Evolutionary conservation across 2,113 vertebrate genomes (phyloP).

Genomic region (Petrocephalus zakoni): DNA sequence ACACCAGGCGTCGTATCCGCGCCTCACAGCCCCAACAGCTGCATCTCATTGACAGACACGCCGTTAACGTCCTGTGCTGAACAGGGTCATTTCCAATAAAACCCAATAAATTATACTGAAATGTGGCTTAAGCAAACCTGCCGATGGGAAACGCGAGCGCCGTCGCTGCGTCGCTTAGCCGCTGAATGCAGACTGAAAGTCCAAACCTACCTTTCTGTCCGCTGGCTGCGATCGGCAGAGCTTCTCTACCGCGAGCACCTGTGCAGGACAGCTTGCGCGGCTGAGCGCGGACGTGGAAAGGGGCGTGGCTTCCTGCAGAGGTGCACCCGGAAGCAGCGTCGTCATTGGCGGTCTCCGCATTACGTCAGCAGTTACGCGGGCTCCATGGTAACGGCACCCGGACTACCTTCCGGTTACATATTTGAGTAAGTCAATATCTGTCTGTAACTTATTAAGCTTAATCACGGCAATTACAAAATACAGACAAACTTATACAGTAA

Average conservation of each 20-base stretch:
- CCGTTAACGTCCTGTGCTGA: background rate
- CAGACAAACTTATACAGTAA: background rate
- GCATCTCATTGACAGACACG: background rate
- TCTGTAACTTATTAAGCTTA: background rate
- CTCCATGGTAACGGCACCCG: background rate
- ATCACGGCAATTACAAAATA: background rate
- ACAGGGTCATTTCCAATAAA: background rate
- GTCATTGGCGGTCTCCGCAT: background rate
- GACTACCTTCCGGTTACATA: background rate
- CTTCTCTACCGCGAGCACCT: background rate
- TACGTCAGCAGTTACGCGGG: slow-evolving; percentile 10
- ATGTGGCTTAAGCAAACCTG: background rate
- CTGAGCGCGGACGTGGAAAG: slow-evolving; percentile 11
- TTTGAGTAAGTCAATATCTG: background rate
- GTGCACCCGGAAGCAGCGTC: background rate
- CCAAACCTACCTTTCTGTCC: background rate
- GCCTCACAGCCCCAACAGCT: background rate
- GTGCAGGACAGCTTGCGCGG: background rate
- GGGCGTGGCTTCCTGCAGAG: background rate
- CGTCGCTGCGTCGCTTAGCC: background rate
- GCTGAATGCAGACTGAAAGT: background rate
- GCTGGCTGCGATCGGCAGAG: background rate
- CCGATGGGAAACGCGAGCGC: background rate
- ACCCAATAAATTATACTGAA: background rate
- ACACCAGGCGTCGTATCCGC: background rate